Evolutionary conservation across 2,888 invertebrate species (phyloP).

Genomic region (Elmis aenea): DNA sequence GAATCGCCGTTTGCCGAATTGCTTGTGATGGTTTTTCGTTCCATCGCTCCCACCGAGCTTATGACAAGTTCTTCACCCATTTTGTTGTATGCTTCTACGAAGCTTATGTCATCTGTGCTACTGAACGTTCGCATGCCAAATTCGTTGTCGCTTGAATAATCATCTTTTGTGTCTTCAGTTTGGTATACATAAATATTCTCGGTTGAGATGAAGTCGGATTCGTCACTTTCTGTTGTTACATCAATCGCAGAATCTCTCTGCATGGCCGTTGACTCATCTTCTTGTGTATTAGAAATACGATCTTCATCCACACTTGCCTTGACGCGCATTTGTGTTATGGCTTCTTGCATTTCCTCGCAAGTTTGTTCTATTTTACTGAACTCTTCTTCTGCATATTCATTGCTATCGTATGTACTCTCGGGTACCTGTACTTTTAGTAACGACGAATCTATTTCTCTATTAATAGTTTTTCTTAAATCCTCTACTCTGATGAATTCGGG

Average conservation of each 20-base stretch:
- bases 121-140: slow-evolving; percentile 24
- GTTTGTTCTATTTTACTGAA: slow-evolving; percentile 11
- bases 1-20: no score
- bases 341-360: slow-evolving; percentile 5
- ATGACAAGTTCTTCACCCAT: slow-evolving; percentile 33
- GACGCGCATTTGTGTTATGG: slow-evolving; percentile 3
- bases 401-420: neutral
- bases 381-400: slow-evolving; percentile 6
- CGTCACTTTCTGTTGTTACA: slow-evolving; percentile 1
- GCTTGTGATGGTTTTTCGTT: no score
- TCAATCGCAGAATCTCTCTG: neutral
- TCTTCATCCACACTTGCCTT: no score
- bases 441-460: neutral
- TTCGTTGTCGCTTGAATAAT: slow-evolving; percentile 16
- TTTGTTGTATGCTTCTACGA: slow-evolving; percentile 36
- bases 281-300: neutral
- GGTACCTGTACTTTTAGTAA: no score
- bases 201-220: neutral
- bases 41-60: slow-evolving; percentile 26
- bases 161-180: neutral
- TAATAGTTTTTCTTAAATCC: neutral
- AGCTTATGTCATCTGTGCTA: slow-evolving; percentile 21
- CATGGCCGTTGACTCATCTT: neutral
- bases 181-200: neutral
- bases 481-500: no score